Conservation (phyloP, 2,797 vertebrate species). For the Enteromius radiatus region DNA sequence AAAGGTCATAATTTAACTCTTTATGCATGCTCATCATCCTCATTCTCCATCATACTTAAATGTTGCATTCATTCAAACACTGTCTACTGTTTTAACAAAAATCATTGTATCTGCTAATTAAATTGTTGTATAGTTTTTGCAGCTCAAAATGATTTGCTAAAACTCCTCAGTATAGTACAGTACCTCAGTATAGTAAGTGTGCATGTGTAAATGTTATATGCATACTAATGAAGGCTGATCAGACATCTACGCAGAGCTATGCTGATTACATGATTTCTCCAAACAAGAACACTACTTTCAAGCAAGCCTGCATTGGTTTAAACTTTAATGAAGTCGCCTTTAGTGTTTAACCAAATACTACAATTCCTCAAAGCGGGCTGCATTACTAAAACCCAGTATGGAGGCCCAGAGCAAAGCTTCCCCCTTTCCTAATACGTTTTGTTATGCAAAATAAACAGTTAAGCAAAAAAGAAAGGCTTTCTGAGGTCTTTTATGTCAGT, state of each 20-base stretch:
- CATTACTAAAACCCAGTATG: constrained; percentile 44
- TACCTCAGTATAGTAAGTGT: background rate
- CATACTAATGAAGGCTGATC: background rate
- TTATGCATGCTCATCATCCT: background rate
- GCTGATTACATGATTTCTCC: background rate
- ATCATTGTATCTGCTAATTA: background rate
- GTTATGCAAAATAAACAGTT: constrained; percentile 48
- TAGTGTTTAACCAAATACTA: constrained; percentile 30
- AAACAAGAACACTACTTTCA: background rate
- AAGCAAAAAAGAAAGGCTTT: constrained; percentile 34
- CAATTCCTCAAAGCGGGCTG: constrained; percentile 24
- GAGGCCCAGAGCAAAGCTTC: constrained; percentile 13
- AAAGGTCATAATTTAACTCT: background rate
- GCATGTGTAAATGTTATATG: background rate
- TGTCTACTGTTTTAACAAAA: background rate
- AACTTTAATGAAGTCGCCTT: constrained; percentile 34
- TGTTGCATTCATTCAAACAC: background rate
- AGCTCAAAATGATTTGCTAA: background rate
- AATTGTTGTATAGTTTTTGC: background rate
- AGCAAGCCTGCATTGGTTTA: constrained; percentile 18
- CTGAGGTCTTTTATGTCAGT: constrained; percentile 40
- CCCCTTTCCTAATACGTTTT: constrained; percentile 35
- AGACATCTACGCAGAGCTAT: background rate
- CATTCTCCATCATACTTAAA: background rate
- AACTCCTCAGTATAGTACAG: background rate